A percentile compares a stretch with the other conserved stretches of the same genome.
Conservation (phyloP, 1,140 invertebrate species). For the Nixonia krombeini region DNA sequence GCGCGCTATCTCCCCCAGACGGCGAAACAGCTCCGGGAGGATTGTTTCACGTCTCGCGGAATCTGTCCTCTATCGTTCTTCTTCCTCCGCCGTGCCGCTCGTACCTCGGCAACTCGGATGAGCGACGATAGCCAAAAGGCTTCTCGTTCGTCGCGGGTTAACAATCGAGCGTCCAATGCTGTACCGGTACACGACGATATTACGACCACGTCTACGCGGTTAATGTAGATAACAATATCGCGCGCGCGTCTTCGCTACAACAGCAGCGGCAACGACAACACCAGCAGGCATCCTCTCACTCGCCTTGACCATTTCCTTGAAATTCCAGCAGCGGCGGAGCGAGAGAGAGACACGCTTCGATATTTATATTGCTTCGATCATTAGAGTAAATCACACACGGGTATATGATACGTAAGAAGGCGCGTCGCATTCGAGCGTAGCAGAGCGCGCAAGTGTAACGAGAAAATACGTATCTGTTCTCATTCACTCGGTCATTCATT, state of each 20-base stretch:
- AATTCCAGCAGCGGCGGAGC: slow-evolving; percentile 26
- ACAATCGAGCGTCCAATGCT: too few relatives aligned
- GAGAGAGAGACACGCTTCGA: slow-evolving; percentile 19
- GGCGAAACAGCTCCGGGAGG: slow-evolving; percentile 11
- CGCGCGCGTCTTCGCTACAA: too few relatives aligned
- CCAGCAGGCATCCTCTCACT: too few relatives aligned
- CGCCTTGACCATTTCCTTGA: slow-evolving; percentile 40
- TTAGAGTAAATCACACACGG: slow-evolving; percentile 43
- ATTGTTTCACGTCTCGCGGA: slow-evolving; percentile 33
- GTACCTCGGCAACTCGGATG: too few relatives aligned
- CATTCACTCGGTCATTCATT: slow-evolving; percentile 38
- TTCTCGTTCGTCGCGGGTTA: too few relatives aligned
- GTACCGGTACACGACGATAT: too few relatives aligned
- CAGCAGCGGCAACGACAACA: too few relatives aligned
- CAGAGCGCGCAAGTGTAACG: slow-evolving; percentile 34
- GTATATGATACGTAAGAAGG: slow-evolving; percentile 41
- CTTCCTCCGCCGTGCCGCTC: slow-evolving; percentile 18
- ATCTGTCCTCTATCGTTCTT: slow-evolving; percentile 14
- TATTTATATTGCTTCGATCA: slow-evolving; percentile 45
- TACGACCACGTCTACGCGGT: too few relatives aligned
- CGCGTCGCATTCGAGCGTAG: slow-evolving; percentile 38
- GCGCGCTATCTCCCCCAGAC: slow-evolving; percentile 23
- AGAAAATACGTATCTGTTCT: slow-evolving; percentile 44
- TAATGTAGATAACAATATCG: too few relatives aligned
- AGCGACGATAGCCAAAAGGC: too few relatives aligned